Evolutionary conservation across 1,140 invertebrate species (phyloP).

Genomic region (Panagrolaimus sp.): DNA sequence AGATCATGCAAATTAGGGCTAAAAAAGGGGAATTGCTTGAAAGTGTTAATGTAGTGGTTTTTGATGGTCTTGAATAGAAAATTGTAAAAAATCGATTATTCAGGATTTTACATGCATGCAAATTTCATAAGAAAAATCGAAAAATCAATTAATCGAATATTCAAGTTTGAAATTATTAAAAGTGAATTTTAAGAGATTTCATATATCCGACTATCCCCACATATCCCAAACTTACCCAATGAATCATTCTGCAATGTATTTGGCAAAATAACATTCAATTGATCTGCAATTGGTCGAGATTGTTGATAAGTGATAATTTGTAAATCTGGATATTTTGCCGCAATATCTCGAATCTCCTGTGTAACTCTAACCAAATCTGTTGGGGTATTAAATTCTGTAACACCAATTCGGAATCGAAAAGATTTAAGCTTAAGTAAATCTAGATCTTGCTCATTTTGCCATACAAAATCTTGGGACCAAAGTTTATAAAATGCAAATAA

Average conservation of each 20-base stretch:
- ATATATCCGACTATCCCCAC: too few relatives aligned
- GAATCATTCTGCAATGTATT: conserved; percentile 86
- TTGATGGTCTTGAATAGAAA: too few relatives aligned
- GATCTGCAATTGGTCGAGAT: conserved; percentile 88
- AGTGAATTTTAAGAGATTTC: too few relatives aligned
- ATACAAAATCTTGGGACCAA: conserved; percentile 59
- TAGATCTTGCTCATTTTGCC: conserved; percentile 44
- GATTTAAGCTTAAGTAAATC: conserved; percentile 47
- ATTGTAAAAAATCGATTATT: too few relatives aligned
- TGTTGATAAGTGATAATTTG: conserved; percentile 87
- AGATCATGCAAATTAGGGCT: conserved; percentile 84
- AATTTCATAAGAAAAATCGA: too few relatives aligned
- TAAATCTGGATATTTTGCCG: conserved; percentile 69
- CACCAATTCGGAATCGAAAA: conserved; percentile 57
- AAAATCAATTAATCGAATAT: too few relatives aligned
- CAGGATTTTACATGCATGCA: too few relatives aligned
- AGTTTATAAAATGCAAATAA: conserved; percentile 58
- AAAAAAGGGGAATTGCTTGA: conserved; percentile 58
- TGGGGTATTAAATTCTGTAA: conserved; percentile 52
- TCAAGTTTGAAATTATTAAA: too few relatives aligned
- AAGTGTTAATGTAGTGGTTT: too few relatives aligned
- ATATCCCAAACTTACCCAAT: conserved; percentile 72
- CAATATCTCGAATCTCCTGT: conserved; percentile 69
- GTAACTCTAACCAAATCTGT: conserved; percentile 54
- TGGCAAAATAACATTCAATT: conserved; percentile 84